Conservation (phyloP, 30 jellyfish, hydroid and myxozoan genomes). For the Turritopsis rubra region DNA sequence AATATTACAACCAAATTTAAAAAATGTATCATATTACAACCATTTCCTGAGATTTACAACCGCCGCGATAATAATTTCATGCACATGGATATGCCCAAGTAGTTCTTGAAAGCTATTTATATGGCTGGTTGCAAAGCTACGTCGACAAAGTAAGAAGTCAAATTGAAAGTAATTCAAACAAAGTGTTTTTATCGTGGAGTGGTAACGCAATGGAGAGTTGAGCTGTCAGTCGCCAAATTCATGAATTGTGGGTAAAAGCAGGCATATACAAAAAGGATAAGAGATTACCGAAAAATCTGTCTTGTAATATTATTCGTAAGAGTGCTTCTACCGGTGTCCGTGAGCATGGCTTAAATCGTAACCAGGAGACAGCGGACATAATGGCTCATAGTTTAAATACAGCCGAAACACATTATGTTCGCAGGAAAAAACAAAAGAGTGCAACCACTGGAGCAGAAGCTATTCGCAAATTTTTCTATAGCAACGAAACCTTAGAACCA, state of each 20-base stretch:
- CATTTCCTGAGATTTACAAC: too few relatives aligned
- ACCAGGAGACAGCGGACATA: background rate
- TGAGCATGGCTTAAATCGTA: background rate
- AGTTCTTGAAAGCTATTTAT: background rate
- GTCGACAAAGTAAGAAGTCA: conserved; percentile 16
- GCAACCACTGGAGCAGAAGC: background rate
- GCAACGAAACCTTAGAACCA: background rate
- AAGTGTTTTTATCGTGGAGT: background rate
- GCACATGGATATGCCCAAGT: conserved; percentile 8
- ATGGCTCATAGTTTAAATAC: background rate
- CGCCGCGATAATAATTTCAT: too few relatives aligned
- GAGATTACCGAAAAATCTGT: background rate
- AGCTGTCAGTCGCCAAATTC: background rate
- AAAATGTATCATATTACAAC: too few relatives aligned
- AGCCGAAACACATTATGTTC: background rate
- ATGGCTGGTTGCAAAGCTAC: conserved; percentile 2
- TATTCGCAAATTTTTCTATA: background rate
- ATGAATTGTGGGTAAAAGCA: conserved; percentile 5
- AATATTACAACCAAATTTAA: too few relatives aligned
- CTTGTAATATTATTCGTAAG: background rate
- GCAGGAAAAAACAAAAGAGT: background rate
- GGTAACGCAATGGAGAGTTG: background rate
- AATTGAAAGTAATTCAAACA: background rate
- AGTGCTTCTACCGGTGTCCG: conserved; percentile 18
- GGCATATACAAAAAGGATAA: background rate